These are phyloP conservation scores for Thymelicus lineola DNA, from an alignment of 2,888 invertebrate genomes.

Conservation along the genomic window DNA sequence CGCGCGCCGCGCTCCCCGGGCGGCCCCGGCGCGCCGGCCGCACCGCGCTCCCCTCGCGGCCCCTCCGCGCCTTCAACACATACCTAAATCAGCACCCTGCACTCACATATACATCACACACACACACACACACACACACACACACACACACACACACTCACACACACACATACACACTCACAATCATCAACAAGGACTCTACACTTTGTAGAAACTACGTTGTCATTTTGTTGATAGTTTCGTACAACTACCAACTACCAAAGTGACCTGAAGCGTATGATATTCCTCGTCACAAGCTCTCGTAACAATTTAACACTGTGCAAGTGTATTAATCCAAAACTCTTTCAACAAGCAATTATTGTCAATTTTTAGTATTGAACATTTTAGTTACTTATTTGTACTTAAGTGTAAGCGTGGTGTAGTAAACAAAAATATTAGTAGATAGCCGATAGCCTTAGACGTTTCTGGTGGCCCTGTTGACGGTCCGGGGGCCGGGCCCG, in stretches of 20 bases:
- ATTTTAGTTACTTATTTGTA: no score
- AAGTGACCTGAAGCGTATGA: no score
- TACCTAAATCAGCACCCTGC: conserved; percentile 19
- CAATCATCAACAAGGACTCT: no score
- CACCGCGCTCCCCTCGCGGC: conserved; percentile 92
- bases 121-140: not conserved
- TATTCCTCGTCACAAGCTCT: no score
- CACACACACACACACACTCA: not conserved
- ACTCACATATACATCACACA: not conserved
- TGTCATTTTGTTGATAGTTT: no score
- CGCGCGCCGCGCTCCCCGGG: conserved; percentile 95
- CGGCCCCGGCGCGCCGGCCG: conserved; percentile 90
- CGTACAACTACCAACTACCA: no score
- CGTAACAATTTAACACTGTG: no score
- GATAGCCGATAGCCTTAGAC: not conserved
- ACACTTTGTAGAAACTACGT: no score
- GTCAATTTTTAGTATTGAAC: no score
- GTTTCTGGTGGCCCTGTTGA: not conserved
- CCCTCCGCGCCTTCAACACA: conserved; percentile 85
- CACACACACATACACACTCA: not conserved
- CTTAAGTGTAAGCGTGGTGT: not conserved
- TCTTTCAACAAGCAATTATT: no score
- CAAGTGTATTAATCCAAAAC: no score
- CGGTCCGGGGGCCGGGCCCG: not conserved
- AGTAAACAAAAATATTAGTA: not conserved